Conservation (phyloP, 2,888 invertebrate species). For the Netelia fuscicornis region DNA sequence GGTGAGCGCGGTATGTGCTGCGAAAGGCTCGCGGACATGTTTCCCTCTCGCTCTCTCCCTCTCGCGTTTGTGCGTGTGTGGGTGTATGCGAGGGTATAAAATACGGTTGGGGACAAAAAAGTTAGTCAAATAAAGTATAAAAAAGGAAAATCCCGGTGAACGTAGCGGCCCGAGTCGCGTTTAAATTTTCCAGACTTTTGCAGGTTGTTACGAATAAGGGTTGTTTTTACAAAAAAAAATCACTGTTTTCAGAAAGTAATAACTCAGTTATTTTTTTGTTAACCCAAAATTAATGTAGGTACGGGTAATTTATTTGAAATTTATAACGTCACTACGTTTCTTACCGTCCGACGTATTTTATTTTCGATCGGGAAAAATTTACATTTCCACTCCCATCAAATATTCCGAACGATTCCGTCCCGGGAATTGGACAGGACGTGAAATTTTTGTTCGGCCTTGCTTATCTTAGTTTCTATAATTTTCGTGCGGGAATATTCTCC, state of each 20-base stretch:
- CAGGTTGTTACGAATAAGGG: background rate
- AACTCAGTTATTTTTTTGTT: too few relatives aligned
- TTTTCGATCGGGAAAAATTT: conserved; percentile 8
- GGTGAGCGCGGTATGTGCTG: conserved; percentile 46
- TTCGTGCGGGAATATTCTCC: background rate
- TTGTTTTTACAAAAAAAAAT: too few relatives aligned
- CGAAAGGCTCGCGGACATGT: background rate
- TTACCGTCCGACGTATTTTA: background rate
- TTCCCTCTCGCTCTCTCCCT: background rate
- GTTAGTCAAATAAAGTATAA: conserved; percentile 77
- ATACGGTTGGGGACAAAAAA: conserved; percentile 75
- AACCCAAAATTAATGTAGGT: too few relatives aligned
- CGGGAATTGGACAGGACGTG: background rate
- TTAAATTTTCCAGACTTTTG: conserved; percentile 11
- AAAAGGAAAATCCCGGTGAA: conserved; percentile 60
- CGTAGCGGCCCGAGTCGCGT: background rate
- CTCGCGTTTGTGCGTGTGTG: conserved; percentile 65
- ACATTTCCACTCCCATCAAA: conserved; percentile 6
- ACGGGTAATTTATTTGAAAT: too few relatives aligned
- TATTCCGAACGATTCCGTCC: background rate
- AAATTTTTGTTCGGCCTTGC: conserved; percentile 1
- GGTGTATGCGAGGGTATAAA: conserved; percentile 68
- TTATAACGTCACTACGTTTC: background rate
- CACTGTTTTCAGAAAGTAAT: too few relatives aligned
- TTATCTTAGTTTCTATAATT: conserved; percentile 37